Base-by-base conservation (phyloP, 2,888 invertebrate genomes). In the Cryptus viduatorius region DNA sequence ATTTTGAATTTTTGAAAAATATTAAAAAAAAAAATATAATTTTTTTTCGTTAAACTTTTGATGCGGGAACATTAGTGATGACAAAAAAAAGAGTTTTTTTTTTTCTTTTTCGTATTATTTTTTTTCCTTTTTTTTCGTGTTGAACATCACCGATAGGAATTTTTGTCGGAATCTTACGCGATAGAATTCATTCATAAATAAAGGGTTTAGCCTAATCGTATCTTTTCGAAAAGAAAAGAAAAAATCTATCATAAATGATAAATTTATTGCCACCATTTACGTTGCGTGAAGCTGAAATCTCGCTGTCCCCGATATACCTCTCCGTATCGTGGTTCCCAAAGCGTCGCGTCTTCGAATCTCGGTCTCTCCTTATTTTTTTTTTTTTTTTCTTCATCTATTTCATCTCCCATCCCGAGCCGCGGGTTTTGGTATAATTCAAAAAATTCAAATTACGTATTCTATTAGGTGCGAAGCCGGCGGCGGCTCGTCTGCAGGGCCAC, bases 391-490 rank as follows among this genome's bases (percentile, higher is more conserved):
- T 42, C 79, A 24, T 16, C 7, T 56, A 75, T 59, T 31, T 42
- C 79, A 24, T 16, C 86, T 75, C 48, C 50, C 59, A 50, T 65
- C 67, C 42, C 31, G 65, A 46, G 46, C 68, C 46, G 61, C 61
- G 14, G 72, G 75, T 73, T 76, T 82, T 24, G 73, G 72, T 86
- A 84, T 83, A 84, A 86, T 85, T 85, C 67, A 69, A 82, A 90
- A 89, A 91, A 91, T 91, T 92, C 89, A 91, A 92, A 92, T 92
- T 90, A 90, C 90, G 89, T 92, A 92, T 93, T 93, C 93, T 93
- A 93, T 93, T 93, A 93, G 90, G 88, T 86, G 88, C 83, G 86
- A 87, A 86, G 85, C 65, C 77, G 83, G 87, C 82, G 84, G 73
- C 83, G 56, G 69, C 72, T 82, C 68, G 79, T 77, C 78, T 64